phyloP scores from a whole-genome alignment of 2,113 vertebrate genomes.

The Labeo catla region DNA sequence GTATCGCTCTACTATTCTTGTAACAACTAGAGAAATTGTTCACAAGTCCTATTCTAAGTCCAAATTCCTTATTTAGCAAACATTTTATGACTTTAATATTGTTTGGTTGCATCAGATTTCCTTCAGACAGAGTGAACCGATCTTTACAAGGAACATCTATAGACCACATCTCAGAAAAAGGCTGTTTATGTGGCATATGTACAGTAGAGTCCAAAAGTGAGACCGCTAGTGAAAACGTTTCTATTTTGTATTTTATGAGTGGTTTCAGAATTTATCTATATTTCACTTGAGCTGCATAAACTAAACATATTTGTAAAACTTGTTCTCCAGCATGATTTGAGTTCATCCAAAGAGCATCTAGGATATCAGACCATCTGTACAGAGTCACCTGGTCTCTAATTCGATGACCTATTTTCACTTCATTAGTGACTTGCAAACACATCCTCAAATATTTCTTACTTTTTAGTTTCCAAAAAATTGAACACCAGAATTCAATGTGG shows the following conservation, averaged over 20 bases:
- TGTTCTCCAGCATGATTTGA: not conserved
- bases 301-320: not conserved
- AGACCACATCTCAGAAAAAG: not conserved
- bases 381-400: not conserved
- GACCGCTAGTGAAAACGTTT: not conserved
- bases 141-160: not conserved
- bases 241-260: not conserved
- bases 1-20: not conserved
- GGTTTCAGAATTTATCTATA: not conserved
- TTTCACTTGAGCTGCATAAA: not conserved
- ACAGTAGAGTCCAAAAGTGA: not conserved
- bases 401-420: not conserved
- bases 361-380: not conserved
- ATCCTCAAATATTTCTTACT: not conserved
- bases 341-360: not conserved
- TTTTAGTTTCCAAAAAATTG: not conserved
- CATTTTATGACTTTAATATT: not conserved
- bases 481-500: not conserved
- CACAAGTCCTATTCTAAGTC: not conserved
- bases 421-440: not conserved
- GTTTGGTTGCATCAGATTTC: not conserved
- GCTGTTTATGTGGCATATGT: not conserved
- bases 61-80: not conserved
- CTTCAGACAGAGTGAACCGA: not conserved
- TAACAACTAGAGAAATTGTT: not conserved